phyloP scores from a whole-genome alignment of 2,888 invertebrate genomes.

The Laspeyria flexula region DNA sequence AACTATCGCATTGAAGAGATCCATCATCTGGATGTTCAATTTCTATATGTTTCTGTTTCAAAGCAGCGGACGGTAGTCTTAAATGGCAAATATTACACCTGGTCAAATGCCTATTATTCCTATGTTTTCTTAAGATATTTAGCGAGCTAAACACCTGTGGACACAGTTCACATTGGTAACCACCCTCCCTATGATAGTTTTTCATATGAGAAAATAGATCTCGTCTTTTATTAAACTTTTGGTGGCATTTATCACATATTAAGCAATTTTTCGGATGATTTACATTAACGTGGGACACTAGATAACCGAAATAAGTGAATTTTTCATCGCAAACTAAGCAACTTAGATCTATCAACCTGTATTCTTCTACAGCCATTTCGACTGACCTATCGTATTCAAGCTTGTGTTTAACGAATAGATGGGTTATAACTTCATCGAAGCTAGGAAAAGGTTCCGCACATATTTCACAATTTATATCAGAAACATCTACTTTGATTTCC shows the following conservation, averaged over 20 bases:
- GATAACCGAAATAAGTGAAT: constrained; percentile 75
- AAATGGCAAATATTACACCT: constrained; percentile 72
- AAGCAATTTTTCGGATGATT: constrained; percentile 77
- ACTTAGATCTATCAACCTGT: constrained; percentile 65
- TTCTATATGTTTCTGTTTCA: constrained; percentile 76
- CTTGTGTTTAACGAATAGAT: constrained; percentile 66
- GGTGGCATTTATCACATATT: constrained; percentile 75
- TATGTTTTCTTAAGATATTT: constrained; percentile 75
- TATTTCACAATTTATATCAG: constrained; percentile 68
- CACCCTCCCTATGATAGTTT: constrained; percentile 79
- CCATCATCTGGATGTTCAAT: constrained; percentile 77
- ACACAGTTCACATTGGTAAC: constrained; percentile 73
- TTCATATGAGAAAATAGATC: constrained; percentile 79
- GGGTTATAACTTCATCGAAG: constrained; percentile 63
- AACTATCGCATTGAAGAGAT: constrained; percentile 71
- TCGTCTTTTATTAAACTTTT: constrained; percentile 76
- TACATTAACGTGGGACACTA: constrained; percentile 76
- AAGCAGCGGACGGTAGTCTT: constrained; percentile 70
- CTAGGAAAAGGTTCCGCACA: constrained; percentile 59
- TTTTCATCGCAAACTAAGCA: constrained; percentile 70
- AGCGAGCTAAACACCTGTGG: constrained; percentile 69
- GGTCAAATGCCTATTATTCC: constrained; percentile 71
- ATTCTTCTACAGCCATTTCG: constrained; percentile 78
- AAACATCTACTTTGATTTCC: constrained; percentile 80
- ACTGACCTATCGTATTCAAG: constrained; percentile 69